These are phyloP conservation scores for Coecobrya sp. DNA, from an alignment of 2,888 invertebrate genomes.

Conservation along the genomic window DNA sequence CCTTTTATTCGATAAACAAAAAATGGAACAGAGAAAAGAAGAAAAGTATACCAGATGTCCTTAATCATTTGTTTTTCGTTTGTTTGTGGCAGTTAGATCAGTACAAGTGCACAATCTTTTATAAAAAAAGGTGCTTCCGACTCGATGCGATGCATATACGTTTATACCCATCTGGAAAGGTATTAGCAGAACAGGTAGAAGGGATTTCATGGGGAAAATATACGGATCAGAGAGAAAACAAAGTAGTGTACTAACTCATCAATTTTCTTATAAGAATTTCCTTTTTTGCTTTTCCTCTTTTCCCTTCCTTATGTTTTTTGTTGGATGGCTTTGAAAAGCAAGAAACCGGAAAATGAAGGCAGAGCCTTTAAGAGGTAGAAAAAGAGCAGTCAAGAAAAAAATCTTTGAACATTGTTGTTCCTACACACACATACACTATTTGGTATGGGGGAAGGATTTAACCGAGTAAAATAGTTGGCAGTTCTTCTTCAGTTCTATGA, in stretches of 20 bases:
- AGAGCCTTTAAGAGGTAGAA: conserved; percentile 51
- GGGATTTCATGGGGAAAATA: background rate
- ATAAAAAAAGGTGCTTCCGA: background rate
- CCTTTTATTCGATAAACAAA: conserved; percentile 31
- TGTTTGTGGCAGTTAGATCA: conserved; percentile 54
- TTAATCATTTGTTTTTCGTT: conserved; percentile 64
- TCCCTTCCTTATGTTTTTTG: background rate
- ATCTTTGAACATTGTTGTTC: conserved; percentile 17
- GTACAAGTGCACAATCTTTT: conserved; percentile 31
- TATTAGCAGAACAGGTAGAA: background rate
- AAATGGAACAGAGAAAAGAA: conserved; percentile 9
- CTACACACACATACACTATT: background rate
- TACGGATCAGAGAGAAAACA: conserved; percentile 59
- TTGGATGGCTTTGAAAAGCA: conserved; percentile 13
- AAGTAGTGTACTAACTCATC: conserved; percentile 64
- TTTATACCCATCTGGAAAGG: background rate
- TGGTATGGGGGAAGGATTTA: conserved; percentile 61
- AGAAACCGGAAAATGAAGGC: conserved; percentile 34
- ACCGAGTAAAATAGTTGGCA: conserved; percentile 71
- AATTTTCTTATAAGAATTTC: conserved; percentile 59
- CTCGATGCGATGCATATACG: background rate
- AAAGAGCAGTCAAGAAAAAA: conserved; percentile 21
- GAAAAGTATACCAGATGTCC: conserved; percentile 64
- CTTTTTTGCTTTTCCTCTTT: conserved; percentile 10
- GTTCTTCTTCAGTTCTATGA: conserved; percentile 16